These are phyloP conservation scores for Stichodactyla mertensii DNA, from an alignment of 64 coral and sea anemone species.

Conservation along the genomic window DNA sequence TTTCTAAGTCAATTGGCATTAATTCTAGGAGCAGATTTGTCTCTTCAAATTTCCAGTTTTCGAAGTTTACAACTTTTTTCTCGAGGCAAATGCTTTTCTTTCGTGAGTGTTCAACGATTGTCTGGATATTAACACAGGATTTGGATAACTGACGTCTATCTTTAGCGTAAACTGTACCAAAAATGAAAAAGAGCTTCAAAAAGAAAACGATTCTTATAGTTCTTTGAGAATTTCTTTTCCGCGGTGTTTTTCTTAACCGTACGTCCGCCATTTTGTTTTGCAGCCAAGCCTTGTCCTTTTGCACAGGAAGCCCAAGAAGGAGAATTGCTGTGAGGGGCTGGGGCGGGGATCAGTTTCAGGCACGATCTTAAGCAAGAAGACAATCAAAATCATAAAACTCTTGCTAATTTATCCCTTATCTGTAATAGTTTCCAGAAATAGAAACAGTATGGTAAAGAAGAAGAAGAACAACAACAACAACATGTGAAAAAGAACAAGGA, in stretches of 20 bases:
- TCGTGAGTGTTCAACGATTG: background rate
- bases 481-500: too few species aligned
- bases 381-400: too few species aligned
- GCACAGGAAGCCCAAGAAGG: background rate
- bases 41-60: slow-evolving; percentile 54
- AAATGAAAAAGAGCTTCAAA: background rate
- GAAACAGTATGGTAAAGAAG: too few species aligned
- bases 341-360: too few species aligned
- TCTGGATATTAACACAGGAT: background rate
- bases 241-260: background rate
- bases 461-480: too few species aligned
- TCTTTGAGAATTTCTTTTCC: background rate
- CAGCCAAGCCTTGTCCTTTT: background rate
- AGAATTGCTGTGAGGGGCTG: background rate
- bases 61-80: slow-evolving; percentile 15
- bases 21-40: slow-evolving; percentile 36
- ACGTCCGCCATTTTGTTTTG: background rate
- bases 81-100: background rate
- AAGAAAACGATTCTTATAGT: background rate
- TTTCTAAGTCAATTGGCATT: slow-evolving; percentile 62
- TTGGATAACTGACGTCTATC: background rate
- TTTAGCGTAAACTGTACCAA: background rate
- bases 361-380: too few species aligned
- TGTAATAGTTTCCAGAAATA: too few species aligned
- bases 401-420: too few species aligned